These are phyloP conservation scores for Paradoxurus hermaphroditus DNA, from an alignment of 2,113 vertebrate species.

Conservation along the genomic window DNA sequence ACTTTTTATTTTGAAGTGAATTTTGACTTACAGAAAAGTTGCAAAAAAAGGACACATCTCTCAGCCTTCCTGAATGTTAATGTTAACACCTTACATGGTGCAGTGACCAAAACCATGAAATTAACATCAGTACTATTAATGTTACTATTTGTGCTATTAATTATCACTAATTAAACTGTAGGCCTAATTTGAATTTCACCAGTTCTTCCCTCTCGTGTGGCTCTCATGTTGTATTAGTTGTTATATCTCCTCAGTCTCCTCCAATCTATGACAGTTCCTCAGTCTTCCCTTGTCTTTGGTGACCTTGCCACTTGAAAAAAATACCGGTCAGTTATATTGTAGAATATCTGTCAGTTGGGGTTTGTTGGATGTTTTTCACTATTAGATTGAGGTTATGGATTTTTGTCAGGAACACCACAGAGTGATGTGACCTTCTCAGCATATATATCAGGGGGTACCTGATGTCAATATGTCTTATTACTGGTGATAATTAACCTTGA, in stretches of 20 bases:
- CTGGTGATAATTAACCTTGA: not conserved
- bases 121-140: not conserved
- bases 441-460: not conserved
- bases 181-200: not conserved
- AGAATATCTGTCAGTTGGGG: not conserved
- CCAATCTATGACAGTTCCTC: not conserved
- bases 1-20: not conserved
- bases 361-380: not conserved
- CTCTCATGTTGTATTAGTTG: not conserved
- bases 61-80: not conserved
- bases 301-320: not conserved
- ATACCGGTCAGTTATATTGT: not conserved
- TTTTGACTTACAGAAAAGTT: constrained; percentile 1
- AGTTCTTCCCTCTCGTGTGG: not conserved
- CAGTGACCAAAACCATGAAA: not conserved
- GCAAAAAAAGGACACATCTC: not conserved
- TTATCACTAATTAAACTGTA: not conserved
- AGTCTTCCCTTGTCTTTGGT: not conserved
- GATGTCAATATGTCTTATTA: not conserved
- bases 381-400: not conserved
- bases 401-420: not conserved
- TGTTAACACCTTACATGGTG: not conserved
- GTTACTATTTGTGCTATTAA: not conserved
- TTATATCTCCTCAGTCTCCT: not conserved
- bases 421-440: not conserved